A percentile compares a stretch with the other conserved stretches of the same genome.
These are phyloP conservation scores for Germaria angustata DNA, from an alignment of 2,888 invertebrate genomes.

Conservation along the genomic window DNA sequence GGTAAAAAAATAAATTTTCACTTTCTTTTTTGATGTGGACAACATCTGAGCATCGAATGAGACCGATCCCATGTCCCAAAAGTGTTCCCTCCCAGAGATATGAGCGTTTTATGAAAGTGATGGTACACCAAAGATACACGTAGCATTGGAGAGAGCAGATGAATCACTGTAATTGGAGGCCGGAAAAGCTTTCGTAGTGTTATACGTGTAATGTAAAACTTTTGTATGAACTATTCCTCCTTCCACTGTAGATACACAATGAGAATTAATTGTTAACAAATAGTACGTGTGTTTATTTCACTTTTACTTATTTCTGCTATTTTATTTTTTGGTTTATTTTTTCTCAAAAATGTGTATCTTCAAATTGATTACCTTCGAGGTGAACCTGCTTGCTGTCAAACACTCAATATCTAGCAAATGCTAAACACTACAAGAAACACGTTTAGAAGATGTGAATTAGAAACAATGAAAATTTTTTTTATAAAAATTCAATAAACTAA, in stretches of 20 bases:
- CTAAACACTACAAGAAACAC: conserved; percentile 29
- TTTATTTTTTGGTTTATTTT: not conserved
- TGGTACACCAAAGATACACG: too few species aligned
- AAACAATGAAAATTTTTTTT: conserved; percentile 18
- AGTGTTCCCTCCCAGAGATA: too few species aligned
- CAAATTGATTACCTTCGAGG: conserved; percentile 74
- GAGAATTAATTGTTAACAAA: not conserved
- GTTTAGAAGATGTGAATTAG: conserved; percentile 37
- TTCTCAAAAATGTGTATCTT: conserved; percentile 50
- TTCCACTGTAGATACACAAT: not conserved
- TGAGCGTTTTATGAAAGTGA: too few species aligned
- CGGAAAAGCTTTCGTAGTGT: too few species aligned
- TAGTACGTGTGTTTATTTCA: not conserved
- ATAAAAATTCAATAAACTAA: conserved; percentile 40
- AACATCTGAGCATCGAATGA: too few species aligned
- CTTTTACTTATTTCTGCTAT: not conserved
- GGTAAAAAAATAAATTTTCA: too few species aligned
- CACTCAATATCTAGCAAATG: conserved; percentile 43
- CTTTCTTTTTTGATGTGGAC: too few species aligned
- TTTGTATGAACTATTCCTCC: not conserved
- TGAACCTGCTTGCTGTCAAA: conserved; percentile 73
- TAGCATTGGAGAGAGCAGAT: too few species aligned
- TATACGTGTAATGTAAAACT: too few species aligned
- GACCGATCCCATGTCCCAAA: too few species aligned
- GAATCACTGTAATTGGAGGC: too few species aligned